Conservation (phyloP, 2,113 vertebrate genomes). For the Acrocephalus arundinaceus region DNA sequence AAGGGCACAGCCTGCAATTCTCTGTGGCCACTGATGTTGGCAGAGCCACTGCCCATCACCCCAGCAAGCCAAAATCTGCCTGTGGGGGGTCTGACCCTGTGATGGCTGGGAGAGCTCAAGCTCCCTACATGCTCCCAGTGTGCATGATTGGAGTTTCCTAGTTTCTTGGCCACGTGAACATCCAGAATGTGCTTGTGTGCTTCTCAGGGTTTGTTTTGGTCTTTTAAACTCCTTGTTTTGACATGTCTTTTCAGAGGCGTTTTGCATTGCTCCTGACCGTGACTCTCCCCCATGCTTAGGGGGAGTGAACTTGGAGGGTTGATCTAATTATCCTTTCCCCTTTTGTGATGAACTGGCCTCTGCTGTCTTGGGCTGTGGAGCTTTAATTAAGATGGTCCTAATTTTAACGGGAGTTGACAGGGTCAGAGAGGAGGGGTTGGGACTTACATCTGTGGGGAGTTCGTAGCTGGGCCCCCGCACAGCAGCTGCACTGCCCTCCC, state of each 20-base stretch:
- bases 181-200: not conserved
- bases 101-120: not conserved
- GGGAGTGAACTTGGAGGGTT: conserved; percentile 16
- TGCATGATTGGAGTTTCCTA: not conserved
- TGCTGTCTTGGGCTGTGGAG: not conserved
- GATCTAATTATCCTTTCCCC: conserved; percentile 43
- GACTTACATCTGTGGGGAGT: not conserved
- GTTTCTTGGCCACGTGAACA: not conserved
- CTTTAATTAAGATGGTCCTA: conserved; percentile 60
- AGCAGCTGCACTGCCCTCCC: not conserved
- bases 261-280: fast-evolving
- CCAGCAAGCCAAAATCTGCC: not conserved
- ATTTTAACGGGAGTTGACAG: conserved; percentile 31
- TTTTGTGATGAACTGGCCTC: not conserved
- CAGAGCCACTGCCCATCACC: not conserved
- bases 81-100: not conserved
- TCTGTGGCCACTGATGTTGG: not conserved
- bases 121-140: not conserved
- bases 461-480: not conserved
- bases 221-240: not conserved
- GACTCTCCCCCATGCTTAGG: not conserved
- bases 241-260: not conserved
- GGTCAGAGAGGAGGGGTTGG: not conserved
- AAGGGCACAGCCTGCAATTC: not conserved
- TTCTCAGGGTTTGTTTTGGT: not conserved